A percentile compares a stretch with the other conserved stretches of the same genome.
These are phyloP conservation scores for Girardia tigrina DNA, from an alignment of 2,888 invertebrate species.

Conservation along the genomic window DNA sequence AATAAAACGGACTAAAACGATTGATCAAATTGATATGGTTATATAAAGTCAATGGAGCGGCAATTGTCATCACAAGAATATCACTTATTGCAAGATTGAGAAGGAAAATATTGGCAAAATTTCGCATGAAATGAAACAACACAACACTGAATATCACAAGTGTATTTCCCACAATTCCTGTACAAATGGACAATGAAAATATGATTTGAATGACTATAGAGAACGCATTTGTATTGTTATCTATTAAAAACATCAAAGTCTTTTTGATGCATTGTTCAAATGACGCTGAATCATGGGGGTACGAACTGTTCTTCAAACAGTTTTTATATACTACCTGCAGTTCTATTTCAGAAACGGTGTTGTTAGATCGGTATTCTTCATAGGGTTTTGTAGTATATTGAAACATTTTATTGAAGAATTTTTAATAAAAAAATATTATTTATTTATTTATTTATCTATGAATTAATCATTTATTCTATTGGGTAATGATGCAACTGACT, in stretches of 20 bases:
- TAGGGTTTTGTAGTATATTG: neutral
- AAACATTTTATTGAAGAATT: neutral
- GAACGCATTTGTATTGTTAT: neutral
- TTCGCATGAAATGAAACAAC: constrained; percentile 11
- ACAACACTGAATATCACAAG: neutral
- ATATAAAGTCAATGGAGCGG: neutral
- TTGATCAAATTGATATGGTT: neutral
- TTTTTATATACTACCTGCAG: neutral
- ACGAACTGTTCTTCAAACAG: neutral
- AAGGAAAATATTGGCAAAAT: neutral
- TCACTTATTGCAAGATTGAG: constrained; percentile 11
- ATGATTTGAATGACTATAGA: neutral
- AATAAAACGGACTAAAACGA: constrained; percentile 1
- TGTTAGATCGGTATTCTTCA: neutral
- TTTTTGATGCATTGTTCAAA: neutral
- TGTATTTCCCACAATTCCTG: neutral
- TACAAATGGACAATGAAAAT: constrained; percentile 2
- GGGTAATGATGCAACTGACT: neutral
- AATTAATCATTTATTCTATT: neutral
- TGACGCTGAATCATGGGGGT: neutral
- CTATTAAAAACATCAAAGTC: neutral
- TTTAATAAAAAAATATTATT: neutral
- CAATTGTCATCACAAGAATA: neutral
- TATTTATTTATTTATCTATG: neutral
- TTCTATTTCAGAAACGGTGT: neutral